Evolutionary conservation across 2,113 vertebrate species (phyloP), one percentile per base, ranked within the genome.

Genomic region (Trogon melanurus): DNA sequence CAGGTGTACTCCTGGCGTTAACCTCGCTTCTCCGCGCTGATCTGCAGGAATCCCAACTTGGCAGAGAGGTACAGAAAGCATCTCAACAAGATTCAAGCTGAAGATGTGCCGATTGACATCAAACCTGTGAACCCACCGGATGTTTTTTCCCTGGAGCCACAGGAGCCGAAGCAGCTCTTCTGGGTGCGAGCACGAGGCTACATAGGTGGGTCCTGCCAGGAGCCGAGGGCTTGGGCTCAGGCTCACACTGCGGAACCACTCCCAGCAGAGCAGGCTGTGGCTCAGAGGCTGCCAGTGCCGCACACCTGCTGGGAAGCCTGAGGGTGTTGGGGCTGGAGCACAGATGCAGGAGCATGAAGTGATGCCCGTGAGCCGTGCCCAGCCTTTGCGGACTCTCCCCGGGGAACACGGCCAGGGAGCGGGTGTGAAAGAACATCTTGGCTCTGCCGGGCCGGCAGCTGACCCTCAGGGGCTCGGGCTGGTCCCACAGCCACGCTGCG

Each of bases 161-260:
- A 96, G 91, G 98, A 99, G 69, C 98, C 99, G 0, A 99, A 98
- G 91, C 98, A 98, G 92, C 97, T 99, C 85, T 99, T 99, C 97
- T 99, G 99, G 99, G 99, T 99, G 80, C 98, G 99, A 93, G 98
- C 99, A 7, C 98, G 97, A 90, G 99, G 99, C 83, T 80, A 98
- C 85, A 99, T 99, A 30, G 99, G 99, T 99, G 98, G 97, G 97
- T 95, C 25, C 51, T 6, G 29, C 19, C 19, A 1, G 0, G 1
- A 12, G 38, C 22, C 1, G 3, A 14, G 22, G 27, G 19, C 53
- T 45, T 0, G 1, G 29, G 32, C 45, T 38, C 0, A 1, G 53
- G 30, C 36, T 41, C 7, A 7, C 15, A n/a, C 29, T 50, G 34
- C 34, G 36, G 36, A 36, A 36, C 36, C 36, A 36, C 13, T 26